Evolutionary conservation across 1,140 invertebrate genomes (phyloP), one percentile per base, ranked within the genome.

Genomic region (Penaeus chinensis): DNA sequence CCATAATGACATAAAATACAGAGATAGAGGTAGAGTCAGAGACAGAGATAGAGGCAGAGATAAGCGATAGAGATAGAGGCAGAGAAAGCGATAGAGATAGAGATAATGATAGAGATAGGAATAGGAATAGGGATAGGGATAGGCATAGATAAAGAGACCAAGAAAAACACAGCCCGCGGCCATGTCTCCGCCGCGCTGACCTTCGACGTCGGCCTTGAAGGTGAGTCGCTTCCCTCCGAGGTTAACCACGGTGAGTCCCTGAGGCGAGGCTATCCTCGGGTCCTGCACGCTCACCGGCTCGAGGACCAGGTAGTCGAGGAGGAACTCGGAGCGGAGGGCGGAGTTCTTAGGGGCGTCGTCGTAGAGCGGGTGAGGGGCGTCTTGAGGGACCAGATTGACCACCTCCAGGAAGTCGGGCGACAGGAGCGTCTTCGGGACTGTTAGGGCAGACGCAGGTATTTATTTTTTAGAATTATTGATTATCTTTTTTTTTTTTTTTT

Each of bases 351-450:
- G 65, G 66, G 8, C 60, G 47, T 24, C 27, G 65, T 42, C 69
- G 42, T 84, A 84, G 37, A 84, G 37, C 8, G 82, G 82, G n/a
- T 84, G 82, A 7, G 65, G 69, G 54, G 32, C 69, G 32, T 84
- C 66, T 47, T 74, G 81, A 0, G 82, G 82, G 0, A 61, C 82
- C 10, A 84, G 22, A 24, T 76, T 84, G 4, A 27, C 11, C 65
- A 84, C 24, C 69, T n/a, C 37, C 27, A 65, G 66, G 11, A 42
- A 61, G 2, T 63, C 62, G 16, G 81, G 81, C 10, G 81, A 65
- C 4, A 82, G 32, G 10, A 82, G 20, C 24, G 81, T 82, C 24
- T 47, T 19, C 13, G 81, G 81, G 1, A 42, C 27, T 37, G 42
- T 37, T 32, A 66, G 27, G 22, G 22, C 27, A 66, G 65, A 22